These are phyloP conservation scores for Tetropium fuscum DNA, from an alignment of 2,888 invertebrate genomes.

Conservation along the genomic window DNA sequence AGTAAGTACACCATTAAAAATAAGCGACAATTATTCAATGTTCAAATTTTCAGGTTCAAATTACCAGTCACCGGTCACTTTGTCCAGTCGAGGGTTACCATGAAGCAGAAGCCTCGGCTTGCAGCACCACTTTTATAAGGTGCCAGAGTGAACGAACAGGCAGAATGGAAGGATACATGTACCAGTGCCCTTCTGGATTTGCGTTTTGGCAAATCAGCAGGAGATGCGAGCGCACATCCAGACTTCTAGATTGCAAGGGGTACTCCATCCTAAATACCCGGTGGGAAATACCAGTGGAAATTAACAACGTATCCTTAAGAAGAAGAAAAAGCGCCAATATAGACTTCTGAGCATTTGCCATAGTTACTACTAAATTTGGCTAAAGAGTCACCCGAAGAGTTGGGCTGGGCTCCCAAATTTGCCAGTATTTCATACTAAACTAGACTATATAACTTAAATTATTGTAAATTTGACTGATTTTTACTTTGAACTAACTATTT, in stretches of 20 bases:
- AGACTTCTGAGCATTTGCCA: constrained; percentile 6
- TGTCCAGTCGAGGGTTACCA: constrained; percentile 79
- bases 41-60: constrained; percentile 74
- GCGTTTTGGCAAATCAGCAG: constrained; percentile 83
- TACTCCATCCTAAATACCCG: constrained; percentile 63
- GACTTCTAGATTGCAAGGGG: constrained; percentile 72
- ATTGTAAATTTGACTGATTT: constrained; percentile 35
- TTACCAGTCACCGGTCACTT: constrained; percentile 68
- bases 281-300: constrained; percentile 72
- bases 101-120: constrained; percentile 75
- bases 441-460: constrained; percentile 12
- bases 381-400: background rate
- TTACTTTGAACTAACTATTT: constrained; percentile 42
- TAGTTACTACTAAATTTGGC: constrained; percentile 8
- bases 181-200: constrained; percentile 82
- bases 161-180: constrained; percentile 75
- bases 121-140: constrained; percentile 79
- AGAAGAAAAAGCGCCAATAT: constrained; percentile 51
- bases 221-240: constrained; percentile 76
- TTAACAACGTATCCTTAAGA: constrained; percentile 67
- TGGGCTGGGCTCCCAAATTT: constrained; percentile 7
- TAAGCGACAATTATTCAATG: too few species aligned
- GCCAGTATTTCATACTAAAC: constrained; percentile 9
- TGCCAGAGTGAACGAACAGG: constrained; percentile 72
- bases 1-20: too few species aligned